phyloP scores from a whole-genome alignment of 2,888 invertebrate species.

The Notodonta ziczac region DNA sequence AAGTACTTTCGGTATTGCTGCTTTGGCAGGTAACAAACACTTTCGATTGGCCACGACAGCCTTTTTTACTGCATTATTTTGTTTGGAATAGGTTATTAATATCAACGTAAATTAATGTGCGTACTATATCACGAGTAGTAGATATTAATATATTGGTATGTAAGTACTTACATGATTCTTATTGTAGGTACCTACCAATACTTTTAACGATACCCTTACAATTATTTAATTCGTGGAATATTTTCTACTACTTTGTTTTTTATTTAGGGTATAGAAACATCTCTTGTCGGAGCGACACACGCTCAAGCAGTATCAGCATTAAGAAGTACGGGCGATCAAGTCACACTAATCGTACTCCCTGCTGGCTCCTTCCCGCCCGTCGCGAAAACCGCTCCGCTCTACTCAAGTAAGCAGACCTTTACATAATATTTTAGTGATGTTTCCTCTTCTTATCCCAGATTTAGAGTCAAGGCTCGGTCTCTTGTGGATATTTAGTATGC shows the following conservation, averaged over 20 bases:
- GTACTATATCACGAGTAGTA: no score
- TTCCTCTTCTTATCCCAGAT: background rate
- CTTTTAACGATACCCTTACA: no score
- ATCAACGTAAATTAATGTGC: no score
- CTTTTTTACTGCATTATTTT: no score
- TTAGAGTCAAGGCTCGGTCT: background rate
- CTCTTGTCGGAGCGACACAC: slow-evolving; percentile 77
- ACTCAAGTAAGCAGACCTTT: slow-evolving; percentile 66
- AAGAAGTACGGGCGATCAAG: slow-evolving; percentile 77
- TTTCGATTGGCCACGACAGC: no score
- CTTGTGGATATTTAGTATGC: background rate
- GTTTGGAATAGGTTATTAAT: no score
- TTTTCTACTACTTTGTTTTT: slow-evolving; percentile 2
- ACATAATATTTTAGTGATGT: background rate
- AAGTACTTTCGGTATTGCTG: no score
- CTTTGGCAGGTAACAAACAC: no score
- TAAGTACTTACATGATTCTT: no score
- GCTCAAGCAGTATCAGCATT: slow-evolving; percentile 77
- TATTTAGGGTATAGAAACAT: slow-evolving; percentile 75
- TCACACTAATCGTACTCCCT: slow-evolving; percentile 75
- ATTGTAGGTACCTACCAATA: no score
- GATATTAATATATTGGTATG: no score
- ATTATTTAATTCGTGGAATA: background rate
- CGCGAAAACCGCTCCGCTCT: slow-evolving; percentile 70
- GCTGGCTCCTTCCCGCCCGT: slow-evolving; percentile 75